Conservation (phyloP, 2,888 invertebrate genomes). For the Heliconius ismenius region DNA sequence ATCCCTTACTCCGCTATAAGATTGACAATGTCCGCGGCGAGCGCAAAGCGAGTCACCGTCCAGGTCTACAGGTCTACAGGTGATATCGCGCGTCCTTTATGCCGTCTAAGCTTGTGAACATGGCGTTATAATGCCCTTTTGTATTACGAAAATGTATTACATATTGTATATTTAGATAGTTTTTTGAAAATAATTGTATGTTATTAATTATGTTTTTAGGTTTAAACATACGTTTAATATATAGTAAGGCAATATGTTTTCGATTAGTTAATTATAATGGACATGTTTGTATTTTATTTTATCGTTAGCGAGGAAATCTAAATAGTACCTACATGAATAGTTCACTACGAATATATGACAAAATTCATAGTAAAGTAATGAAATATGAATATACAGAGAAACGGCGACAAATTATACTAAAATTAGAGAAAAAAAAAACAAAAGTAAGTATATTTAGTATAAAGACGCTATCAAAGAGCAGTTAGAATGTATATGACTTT, state of each 20-base stretch:
- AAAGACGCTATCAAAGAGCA: too few relatives aligned
- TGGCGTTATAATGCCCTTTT: conserved; percentile 41
- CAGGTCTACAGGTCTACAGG: conserved; percentile 69
- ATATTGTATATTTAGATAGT: not conserved
- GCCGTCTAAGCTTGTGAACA: conserved; percentile 40
- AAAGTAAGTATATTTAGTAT: too few relatives aligned
- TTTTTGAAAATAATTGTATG: conserved; percentile 23
- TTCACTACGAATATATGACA: too few relatives aligned
- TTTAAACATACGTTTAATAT: not conserved
- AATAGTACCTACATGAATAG: not conserved
- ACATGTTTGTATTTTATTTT: not conserved
- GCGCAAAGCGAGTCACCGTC: conserved; percentile 66
- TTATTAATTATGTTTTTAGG: conserved; percentile 10
- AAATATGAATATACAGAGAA: not conserved
- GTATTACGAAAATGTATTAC: conserved; percentile 29
- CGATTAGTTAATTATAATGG: not conserved
- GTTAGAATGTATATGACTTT: too few relatives aligned
- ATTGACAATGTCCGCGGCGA: conserved; percentile 75
- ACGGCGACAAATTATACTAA: not conserved
- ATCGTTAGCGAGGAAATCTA: not conserved
- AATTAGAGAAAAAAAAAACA: too few relatives aligned
- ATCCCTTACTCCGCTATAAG: conserved; percentile 35
- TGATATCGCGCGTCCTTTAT: conserved; percentile 65
- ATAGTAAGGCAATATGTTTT: not conserved
- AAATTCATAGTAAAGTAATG: too few relatives aligned